A percentile compares a stretch with the other conserved stretches of the same genome.
phyloP scores from a whole-genome alignment of 2,888 invertebrate species.

The Caenorhabditis auriculariae region DNA sequence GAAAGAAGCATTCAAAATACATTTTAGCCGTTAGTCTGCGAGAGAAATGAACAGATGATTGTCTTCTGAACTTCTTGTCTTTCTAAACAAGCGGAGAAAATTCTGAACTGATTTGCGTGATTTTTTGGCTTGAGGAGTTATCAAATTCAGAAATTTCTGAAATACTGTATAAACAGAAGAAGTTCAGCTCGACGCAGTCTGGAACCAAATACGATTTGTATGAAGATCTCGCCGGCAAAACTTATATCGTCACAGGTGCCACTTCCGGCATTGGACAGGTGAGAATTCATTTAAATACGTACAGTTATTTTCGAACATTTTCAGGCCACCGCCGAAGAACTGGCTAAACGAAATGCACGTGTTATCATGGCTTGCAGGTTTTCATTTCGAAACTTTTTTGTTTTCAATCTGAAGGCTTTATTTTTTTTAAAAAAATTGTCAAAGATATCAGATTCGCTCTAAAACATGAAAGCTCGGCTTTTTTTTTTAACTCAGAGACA shows the following conservation, averaged over 20 bases:
- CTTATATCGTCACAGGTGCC: conserved; percentile 62
- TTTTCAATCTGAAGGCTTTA: neutral
- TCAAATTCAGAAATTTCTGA: no score
- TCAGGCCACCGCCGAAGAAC: conserved; percentile 49
- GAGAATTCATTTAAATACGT: neutral
- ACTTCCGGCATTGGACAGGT: conserved; percentile 58
- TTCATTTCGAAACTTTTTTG: neutral
- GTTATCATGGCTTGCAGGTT: conserved; percentile 61
- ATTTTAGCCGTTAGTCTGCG: neutral
- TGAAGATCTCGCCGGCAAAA: conserved; percentile 57
- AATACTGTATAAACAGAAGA: neutral
- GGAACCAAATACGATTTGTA: conserved; percentile 56
- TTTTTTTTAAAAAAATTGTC: neutral
- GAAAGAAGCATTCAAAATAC: neutral
- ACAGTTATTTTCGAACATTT: neutral
- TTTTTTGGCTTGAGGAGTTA: neutral
- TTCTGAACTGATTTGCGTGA: neutral
- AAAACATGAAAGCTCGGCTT: neutral
- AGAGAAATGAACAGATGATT: no score
- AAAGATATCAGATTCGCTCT: neutral
- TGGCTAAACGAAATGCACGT: conserved; percentile 58
- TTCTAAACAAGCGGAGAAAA: neutral
- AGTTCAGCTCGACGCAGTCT: conserved; percentile 51
- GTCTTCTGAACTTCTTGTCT: no score
- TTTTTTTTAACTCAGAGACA: no score